Evolutionary conservation across 2,888 invertebrate species (phyloP).

Genomic region (Tolmerus cingulatus): DNA sequence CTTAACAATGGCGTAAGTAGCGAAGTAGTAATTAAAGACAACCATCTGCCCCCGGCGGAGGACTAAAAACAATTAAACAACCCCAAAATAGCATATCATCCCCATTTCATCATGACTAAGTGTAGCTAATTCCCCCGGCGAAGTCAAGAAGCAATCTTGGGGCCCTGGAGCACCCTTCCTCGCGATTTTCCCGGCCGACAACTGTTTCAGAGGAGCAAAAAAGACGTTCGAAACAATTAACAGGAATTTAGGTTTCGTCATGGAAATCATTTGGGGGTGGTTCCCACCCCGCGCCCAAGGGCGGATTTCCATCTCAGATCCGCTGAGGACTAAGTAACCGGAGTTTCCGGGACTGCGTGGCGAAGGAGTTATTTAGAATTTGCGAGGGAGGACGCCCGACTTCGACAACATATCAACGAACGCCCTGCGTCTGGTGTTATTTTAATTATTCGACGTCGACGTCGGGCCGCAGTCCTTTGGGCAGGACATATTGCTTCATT

Average conservation of each 20-base stretch:
- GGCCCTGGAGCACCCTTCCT: background rate
- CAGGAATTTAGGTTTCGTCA: constrained; percentile 44
- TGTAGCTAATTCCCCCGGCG: constrained; percentile 51
- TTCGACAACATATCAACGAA: background rate
- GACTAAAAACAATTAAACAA: constrained; percentile 49
- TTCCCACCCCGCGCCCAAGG: background rate
- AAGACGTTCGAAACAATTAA: constrained; percentile 51
- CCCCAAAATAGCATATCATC: constrained; percentile 52
- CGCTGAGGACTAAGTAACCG: background rate
- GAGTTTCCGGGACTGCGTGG: background rate
- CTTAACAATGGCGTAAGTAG: constrained; percentile 27
- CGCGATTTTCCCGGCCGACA: background rate
- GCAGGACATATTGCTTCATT: constrained; percentile 43
- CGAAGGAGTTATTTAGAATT: constrained; percentile 6
- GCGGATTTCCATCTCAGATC: background rate
- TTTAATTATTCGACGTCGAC: constrained; percentile 39
- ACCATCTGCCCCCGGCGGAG: background rate
- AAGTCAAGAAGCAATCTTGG: constrained; percentile 39
- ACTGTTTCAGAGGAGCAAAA: constrained; percentile 27
- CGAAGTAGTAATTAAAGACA: constrained; percentile 29
- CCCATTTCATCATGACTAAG: constrained; percentile 54
- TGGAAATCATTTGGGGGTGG: constrained; percentile 12
- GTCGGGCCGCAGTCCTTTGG: background rate
- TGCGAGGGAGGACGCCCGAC: background rate
- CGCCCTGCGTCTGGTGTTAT: background rate